These are phyloP conservation scores for Tyria jacobaeae DNA, from an alignment of 2,888 invertebrate genomes.

Conservation along the genomic window DNA sequence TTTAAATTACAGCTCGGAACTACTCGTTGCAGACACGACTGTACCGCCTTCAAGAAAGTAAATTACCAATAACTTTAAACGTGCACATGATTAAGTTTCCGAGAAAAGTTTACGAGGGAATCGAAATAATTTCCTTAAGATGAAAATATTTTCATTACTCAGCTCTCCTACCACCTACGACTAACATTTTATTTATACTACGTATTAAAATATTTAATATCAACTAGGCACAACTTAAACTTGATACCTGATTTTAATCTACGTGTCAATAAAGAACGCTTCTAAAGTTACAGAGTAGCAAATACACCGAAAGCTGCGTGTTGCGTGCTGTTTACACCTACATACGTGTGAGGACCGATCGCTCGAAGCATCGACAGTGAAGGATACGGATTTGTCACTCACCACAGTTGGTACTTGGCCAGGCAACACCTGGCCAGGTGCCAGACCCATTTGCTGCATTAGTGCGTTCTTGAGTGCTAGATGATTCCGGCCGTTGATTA, in stretches of 20 bases:
- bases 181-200: conserved; percentile 34
- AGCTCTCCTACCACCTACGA: conserved; percentile 22
- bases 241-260: conserved; percentile 60
- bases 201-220: conserved; percentile 24
- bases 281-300: conserved; percentile 70
- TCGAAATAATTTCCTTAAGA: conserved; percentile 54
- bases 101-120: conserved; percentile 57
- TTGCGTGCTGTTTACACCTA: conserved; percentile 78
- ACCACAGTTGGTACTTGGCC: conserved; percentile 98
- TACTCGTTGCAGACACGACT: conserved; percentile 53
- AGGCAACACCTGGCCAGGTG: conserved; percentile 96
- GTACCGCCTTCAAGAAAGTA: conserved; percentile 60
- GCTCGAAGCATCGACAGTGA: conserved; percentile 70
- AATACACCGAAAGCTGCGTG: conserved; percentile 83
- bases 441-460: conserved; percentile 98
- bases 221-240: conserved; percentile 77
- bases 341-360: conserved; percentile 75
- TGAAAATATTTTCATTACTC: conserved; percentile 50
- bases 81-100: conserved; percentile 63
- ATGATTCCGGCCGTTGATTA: conserved; percentile 99
- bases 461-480: conserved; percentile 99
- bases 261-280: conserved; percentile 72
- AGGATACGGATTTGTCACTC: conserved; percentile 78
- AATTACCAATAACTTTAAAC: conserved; percentile 67
- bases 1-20: conserved; percentile 67